phyloP scores from a whole-genome alignment of 2,888 invertebrate genomes.

The Labia minor region DNA sequence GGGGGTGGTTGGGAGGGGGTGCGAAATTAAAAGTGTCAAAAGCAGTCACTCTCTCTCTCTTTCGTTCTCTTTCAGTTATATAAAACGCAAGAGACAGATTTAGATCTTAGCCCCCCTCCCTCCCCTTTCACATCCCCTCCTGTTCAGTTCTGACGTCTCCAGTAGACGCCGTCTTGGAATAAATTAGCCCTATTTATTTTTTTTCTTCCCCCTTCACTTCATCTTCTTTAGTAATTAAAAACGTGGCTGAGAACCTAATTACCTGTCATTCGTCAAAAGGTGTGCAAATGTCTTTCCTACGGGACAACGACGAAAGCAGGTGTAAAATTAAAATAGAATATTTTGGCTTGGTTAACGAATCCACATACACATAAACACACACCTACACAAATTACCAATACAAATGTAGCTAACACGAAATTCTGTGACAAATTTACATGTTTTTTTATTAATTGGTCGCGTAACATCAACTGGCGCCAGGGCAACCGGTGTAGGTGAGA shows the following conservation, averaged over 20 bases:
- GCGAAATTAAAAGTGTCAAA: constrained; percentile 27
- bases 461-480: not conserved
- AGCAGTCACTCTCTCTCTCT: constrained; percentile 23
- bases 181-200: constrained; percentile 13
- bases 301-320: not conserved
- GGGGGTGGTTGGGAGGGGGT: not conserved
- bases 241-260: constrained; percentile 8
- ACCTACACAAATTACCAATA: not conserved
- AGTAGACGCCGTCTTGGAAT: constrained; percentile 4
- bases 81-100: constrained; percentile 5
- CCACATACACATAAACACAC: not conserved
- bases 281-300: not conserved
- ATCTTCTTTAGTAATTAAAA: constrained; percentile 8
- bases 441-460: constrained; percentile 13
- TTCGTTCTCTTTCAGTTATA: constrained; percentile 13
- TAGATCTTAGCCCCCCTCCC: not conserved
- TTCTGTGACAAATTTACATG: constrained; percentile 8
- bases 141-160: not conserved
- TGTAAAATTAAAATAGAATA: constrained; percentile 13
- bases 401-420: too few relatives aligned
- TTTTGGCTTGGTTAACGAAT: not conserved
- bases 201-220: not conserved
- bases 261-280: constrained; percentile 13
- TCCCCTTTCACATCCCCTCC: not conserved
- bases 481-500: not conserved